phyloP scores from a whole-genome alignment of 2,113 vertebrate species.

The Mus spicilegus region DNA sequence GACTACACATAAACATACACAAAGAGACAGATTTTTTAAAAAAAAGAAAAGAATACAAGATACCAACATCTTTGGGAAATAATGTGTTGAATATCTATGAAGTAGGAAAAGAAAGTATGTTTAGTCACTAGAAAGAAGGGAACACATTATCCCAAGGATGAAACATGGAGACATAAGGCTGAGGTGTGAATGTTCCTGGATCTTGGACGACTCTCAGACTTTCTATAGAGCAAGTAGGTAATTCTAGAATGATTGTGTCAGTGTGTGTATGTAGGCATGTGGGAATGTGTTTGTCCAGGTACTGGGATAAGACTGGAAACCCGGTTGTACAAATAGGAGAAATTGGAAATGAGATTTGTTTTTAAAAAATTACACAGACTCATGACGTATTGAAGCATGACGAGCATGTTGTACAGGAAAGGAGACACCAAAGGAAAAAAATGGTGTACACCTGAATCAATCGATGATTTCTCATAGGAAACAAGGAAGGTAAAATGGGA shows the following conservation, averaged over 20 bases:
- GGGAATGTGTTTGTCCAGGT: not conserved
- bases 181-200: not conserved
- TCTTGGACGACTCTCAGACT: not conserved
- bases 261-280: not conserved
- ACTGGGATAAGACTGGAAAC: constrained; percentile 16
- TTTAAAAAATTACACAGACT: not conserved
- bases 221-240: not conserved
- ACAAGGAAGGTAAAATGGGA: not conserved
- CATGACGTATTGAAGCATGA: not conserved
- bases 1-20: not conserved
- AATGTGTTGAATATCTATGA: not conserved
- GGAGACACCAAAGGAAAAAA: not conserved
- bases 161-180: constrained; percentile 29
- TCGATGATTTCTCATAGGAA: not conserved
- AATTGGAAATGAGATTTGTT: not conserved
- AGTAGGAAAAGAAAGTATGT: not conserved
- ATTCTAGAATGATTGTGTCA: not conserved
- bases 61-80: constrained; percentile 29
- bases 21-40: not conserved
- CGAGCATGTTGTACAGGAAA: not conserved
- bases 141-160: not conserved
- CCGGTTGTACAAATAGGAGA: not conserved
- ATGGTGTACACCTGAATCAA: not conserved
- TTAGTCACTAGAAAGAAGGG: not conserved
- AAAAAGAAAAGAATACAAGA: not conserved